Percentiles rank a stretch among this genome's conserved stretches.
phyloP scores from a whole-genome alignment of 2,113 vertebrate species.

The Saguinus imperator region DNA sequence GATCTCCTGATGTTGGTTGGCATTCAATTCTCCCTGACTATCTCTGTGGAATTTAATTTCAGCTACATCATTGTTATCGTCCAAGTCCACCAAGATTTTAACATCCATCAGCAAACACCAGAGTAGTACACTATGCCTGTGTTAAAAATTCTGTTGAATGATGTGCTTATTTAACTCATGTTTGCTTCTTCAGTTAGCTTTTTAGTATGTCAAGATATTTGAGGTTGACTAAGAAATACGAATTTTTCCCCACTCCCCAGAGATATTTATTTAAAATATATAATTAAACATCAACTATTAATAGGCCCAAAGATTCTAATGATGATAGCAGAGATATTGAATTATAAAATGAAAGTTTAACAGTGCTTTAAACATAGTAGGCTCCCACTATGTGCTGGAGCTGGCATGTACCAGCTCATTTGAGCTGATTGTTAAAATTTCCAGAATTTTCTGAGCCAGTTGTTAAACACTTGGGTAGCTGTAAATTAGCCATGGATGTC shows the following conservation, averaged over 20 bases:
- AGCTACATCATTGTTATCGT: background rate
- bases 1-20: background rate
- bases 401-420: background rate
- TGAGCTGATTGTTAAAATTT: background rate
- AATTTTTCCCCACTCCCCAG: background rate
- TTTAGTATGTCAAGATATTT: background rate
- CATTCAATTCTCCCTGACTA: background rate
- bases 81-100: background rate
- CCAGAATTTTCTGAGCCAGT: background rate
- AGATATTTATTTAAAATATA: background rate
- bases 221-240: background rate
- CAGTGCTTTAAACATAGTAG: background rate
- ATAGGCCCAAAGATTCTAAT: background rate
- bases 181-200: background rate
- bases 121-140: background rate
- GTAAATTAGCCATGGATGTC: background rate
- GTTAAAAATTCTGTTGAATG: background rate
- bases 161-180: background rate
- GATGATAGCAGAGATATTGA: background rate
- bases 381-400: background rate
- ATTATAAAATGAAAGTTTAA: background rate
- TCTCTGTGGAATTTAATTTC: background rate
- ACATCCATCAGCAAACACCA: background rate
- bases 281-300: background rate
- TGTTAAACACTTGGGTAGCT: background rate